Percentiles rank a stretch among this genome's conserved stretches.
phyloP scores from a whole-genome alignment of 2,888 invertebrate species.

The Petrolisthes manimaculis region DNA sequence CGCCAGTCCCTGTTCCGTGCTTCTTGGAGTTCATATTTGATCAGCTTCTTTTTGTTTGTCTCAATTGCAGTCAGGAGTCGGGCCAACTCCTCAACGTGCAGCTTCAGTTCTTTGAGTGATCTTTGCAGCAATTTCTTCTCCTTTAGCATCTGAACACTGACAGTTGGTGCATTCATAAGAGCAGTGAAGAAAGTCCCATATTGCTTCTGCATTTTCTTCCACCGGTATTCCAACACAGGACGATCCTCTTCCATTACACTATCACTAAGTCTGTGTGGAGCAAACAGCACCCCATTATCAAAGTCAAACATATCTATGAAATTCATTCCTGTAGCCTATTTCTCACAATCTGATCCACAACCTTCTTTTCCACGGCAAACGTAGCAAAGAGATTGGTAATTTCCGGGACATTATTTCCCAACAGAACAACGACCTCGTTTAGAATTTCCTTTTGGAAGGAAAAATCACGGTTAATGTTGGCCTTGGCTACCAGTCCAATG shows the following conservation, averaged over 20 bases:
- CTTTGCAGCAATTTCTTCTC: conserved; percentile 37
- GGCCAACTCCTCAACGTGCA: conserved; percentile 29
- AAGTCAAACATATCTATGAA: conserved; percentile 38
- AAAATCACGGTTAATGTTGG: conserved; percentile 37
- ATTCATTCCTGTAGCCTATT: conserved; percentile 40
- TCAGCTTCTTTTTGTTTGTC: conserved; percentile 29
- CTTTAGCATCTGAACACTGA: conserved; percentile 23
- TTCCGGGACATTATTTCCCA: conserved; percentile 41
- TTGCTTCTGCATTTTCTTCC: conserved; percentile 34
- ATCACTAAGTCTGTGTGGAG: conserved; percentile 2
- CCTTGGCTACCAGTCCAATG: conserved; percentile 46
- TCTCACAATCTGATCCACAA: conserved; percentile 36
- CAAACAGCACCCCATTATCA: conserved; percentile 41
- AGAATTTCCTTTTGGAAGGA: conserved; percentile 29
- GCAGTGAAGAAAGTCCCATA: conserved; percentile 27
- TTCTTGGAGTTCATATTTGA: conserved; percentile 46
- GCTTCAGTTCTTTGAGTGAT: conserved; percentile 6
- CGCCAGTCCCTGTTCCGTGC: conserved; percentile 30
- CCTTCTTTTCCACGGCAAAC: conserved; percentile 39
- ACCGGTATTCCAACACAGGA: conserved; percentile 20
- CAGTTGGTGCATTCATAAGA: conserved; percentile 21
- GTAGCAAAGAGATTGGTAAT: conserved; percentile 43
- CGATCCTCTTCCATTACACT: background rate
- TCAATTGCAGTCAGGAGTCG: conserved; percentile 32
- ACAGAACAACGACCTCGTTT: conserved; percentile 17